Conservation (phyloP, 92 coral and sea anemone species). For the Diadumene lineata region DNA sequence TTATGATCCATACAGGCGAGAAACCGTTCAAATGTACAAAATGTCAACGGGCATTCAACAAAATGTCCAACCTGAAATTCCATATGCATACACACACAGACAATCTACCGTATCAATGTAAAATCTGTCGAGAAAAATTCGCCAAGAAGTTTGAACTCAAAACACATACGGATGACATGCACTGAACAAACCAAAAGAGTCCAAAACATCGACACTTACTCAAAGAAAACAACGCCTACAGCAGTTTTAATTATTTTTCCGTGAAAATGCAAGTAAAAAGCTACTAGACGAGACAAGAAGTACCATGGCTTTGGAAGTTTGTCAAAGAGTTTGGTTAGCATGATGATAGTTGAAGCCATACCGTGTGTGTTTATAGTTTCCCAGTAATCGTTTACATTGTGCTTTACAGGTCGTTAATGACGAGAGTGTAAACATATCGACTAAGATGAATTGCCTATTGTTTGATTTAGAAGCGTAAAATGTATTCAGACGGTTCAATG, state of each 20-base stretch:
- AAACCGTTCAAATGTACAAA: conserved; percentile 89
- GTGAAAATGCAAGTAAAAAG: too few relatives aligned
- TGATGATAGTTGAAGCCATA: not conserved
- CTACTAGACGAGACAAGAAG: too few relatives aligned
- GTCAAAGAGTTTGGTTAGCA: not conserved
- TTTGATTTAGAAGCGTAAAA: conserved; percentile 4
- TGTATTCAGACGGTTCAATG: not conserved
- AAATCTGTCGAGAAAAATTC: conserved; percentile 75
- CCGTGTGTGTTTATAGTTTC: conserved; percentile 22
- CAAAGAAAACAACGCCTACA: not conserved
- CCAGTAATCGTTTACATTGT: conserved; percentile 34
- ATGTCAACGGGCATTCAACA: conserved; percentile 95
- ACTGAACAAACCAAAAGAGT: conserved; percentile 26
- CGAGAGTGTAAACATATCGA: conserved; percentile 33
- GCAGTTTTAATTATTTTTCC: too few relatives aligned
- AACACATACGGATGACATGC: conserved; percentile 71
- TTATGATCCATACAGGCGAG: conserved; percentile 98
- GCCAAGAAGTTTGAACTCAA: conserved; percentile 71
- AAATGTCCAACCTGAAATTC: conserved; percentile 95
- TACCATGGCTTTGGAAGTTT: not conserved
- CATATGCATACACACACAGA: conserved; percentile 96
- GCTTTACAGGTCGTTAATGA: conserved; percentile 43
- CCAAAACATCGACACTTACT: conserved; percentile 12
- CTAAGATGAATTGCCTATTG: conserved; percentile 30
- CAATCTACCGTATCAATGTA: conserved; percentile 79